Evolutionary conservation across 2,888 invertebrate genomes (phyloP).

Genomic region (Cosmia trapezina): DNA sequence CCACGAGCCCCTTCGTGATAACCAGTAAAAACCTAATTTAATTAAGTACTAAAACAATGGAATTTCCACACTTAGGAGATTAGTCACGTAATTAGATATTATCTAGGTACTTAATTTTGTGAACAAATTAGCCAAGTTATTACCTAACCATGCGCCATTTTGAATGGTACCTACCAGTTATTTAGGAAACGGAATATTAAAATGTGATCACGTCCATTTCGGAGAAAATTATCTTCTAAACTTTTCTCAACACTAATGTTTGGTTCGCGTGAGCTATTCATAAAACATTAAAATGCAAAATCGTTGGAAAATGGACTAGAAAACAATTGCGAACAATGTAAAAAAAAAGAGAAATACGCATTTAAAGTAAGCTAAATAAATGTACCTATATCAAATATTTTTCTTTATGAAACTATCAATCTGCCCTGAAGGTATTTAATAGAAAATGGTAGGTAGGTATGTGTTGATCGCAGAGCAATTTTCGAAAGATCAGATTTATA

Average conservation of each 20-base stretch:
- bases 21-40: conserved; percentile 1
- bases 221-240: conserved; percentile 25
- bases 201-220: conserved; percentile 13
- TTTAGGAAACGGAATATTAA: conserved; percentile 11
- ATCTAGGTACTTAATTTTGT: conserved; percentile 3
- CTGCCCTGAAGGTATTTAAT: too few species aligned
- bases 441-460: too few species aligned
- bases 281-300: conserved; percentile 21
- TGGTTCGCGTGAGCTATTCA: conserved; percentile 36
- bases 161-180: neutral
- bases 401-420: too few species aligned
- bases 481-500: too few species aligned
- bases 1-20: neutral
- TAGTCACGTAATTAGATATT: neutral
- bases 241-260: conserved; percentile 31
- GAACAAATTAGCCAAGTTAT: neutral
- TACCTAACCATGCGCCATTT: conserved; percentile 1
- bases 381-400: too few species aligned
- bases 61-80: neutral
- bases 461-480: too few species aligned
- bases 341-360: too few species aligned
- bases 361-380: neutral
- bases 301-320: neutral
- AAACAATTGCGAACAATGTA: neutral
- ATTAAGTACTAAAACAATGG: conserved; percentile 9